phyloP scores from a whole-genome alignment of 1,140 invertebrate species.

The Rhizoglyphus robini region DNA sequence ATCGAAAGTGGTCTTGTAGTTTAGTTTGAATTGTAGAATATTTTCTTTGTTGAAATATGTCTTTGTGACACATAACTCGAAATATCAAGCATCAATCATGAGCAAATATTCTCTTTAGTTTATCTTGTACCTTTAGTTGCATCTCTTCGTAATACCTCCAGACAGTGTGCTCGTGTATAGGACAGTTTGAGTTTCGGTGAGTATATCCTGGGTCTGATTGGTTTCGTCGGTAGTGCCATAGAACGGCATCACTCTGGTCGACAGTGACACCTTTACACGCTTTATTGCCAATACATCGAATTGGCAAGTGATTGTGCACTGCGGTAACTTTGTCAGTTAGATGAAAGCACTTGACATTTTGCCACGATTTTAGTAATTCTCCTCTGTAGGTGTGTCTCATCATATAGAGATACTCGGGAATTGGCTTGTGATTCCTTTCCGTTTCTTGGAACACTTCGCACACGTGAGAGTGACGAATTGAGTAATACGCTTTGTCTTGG shows the following conservation, averaged over 20 bases:
- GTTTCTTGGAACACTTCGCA: conserved; percentile 18
- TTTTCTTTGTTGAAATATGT: no score
- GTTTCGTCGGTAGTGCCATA: conserved; percentile 5
- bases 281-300: conserved; percentile 64
- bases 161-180: not conserved
- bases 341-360: conserved; percentile 86
- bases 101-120: not conserved
- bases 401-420: conserved; percentile 82
- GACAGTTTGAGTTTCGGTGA: not conserved
- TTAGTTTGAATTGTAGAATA: no score
- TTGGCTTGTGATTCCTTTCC: no score
- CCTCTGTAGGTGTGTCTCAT: conserved; percentile 76
- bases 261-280: not conserved
- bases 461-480: not conserved
- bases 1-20: no score
- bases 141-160: not conserved
- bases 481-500: no score
- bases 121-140: not conserved
- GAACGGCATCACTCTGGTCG: not conserved
- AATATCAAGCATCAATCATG: no score
- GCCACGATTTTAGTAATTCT: conserved; percentile 73
- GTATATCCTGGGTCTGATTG: not conserved
- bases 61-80: no score
- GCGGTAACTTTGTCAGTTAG: conserved; percentile 72
- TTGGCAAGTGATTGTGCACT: conserved; percentile 79